Conservation (phyloP, 2,888 invertebrate species). For the Drosophila tripunctata region DNA sequence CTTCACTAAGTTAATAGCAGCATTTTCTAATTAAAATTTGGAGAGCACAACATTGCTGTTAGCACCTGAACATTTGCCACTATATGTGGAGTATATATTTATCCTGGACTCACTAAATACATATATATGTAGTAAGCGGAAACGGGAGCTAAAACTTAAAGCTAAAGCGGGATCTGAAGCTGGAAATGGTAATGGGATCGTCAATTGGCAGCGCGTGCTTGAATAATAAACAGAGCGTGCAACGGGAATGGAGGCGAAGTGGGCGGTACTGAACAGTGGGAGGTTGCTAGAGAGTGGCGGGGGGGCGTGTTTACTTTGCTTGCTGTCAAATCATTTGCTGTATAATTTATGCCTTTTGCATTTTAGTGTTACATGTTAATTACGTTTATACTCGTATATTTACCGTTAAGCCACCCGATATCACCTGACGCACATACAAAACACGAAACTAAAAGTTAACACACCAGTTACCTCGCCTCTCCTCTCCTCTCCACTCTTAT, state of each 20-base stretch:
- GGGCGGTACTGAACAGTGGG: not conserved
- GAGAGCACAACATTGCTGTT: constrained; percentile 49
- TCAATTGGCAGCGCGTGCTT: constrained; percentile 64
- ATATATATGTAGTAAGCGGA: not conserved
- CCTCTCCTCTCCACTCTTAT: constrained; percentile 1
- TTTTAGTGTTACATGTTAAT: constrained; percentile 69
- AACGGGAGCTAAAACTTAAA: not conserved
- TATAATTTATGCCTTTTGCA: constrained; percentile 67
- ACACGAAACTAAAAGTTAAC: constrained; percentile 19
- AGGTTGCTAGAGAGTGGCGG: not conserved
- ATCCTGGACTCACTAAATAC: constrained; percentile 9
- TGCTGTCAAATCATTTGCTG: constrained; percentile 61
- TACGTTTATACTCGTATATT: constrained; percentile 56
- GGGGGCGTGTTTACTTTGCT: not conserved
- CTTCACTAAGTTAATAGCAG: constrained; percentile 71
- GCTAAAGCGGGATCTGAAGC: not conserved
- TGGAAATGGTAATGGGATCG: constrained; percentile 20
- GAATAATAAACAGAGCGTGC: constrained; percentile 70
- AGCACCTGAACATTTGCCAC: constrained; percentile 48
- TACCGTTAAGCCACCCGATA: constrained; percentile 44
- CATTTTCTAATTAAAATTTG: constrained; percentile 76
- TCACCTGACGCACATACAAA: constrained; percentile 22
- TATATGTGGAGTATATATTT: not conserved
- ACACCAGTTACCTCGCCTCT: not conserved
- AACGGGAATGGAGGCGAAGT: not conserved